Evolutionary conservation across 2,888 invertebrate genomes (phyloP), one percentile per base, ranked within the genome.

Genomic region (Trisateles emortualis): DNA sequence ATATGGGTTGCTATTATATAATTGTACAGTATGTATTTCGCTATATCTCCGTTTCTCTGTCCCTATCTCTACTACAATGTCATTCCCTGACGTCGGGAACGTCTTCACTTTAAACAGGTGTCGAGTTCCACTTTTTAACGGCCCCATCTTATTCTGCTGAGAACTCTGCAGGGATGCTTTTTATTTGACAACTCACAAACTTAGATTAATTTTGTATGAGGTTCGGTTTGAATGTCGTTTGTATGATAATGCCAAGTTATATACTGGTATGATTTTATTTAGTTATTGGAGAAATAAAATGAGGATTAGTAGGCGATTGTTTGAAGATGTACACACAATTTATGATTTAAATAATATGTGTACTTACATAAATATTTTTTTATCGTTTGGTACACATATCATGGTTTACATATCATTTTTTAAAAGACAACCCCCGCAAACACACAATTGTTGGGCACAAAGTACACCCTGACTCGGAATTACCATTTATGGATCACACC

Each of bases 51-150:
- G 42, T 39, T 13, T 22, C 38, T 2, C 3, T 45, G 4, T 1
- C 2, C 1, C 0, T 8, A 16, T 8, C 45, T 13, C 29, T 13
- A 13, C 1, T 5, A 43, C 49, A 43, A 29, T 29, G 50, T 51
- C 54, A 19, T 44, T 49, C 29, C 5, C 30, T 38, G 43, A 39
- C 56, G 57, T n/a, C n/a, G n/a, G 46, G 35, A 58, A 49, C 52
- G 56, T 58, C 65, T 55, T 63, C 63, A 73, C 63, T 57, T 43
- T 64, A 63, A 73, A 60, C 81, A 81, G 81, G 76, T 78, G 81
- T 66, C 65, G 66, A 66, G 57, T 61, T 67, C 57, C 57, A 68
- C 58, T 68, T 65, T 50, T 43, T 59, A 66, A 70, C 63, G 40
- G 17, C 45, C 26, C 50, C 39, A 40, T 46, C 48, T 67, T 59